Base-by-base conservation (phyloP, 1,140 invertebrate genomes). In the Triops longicaudatus region DNA sequence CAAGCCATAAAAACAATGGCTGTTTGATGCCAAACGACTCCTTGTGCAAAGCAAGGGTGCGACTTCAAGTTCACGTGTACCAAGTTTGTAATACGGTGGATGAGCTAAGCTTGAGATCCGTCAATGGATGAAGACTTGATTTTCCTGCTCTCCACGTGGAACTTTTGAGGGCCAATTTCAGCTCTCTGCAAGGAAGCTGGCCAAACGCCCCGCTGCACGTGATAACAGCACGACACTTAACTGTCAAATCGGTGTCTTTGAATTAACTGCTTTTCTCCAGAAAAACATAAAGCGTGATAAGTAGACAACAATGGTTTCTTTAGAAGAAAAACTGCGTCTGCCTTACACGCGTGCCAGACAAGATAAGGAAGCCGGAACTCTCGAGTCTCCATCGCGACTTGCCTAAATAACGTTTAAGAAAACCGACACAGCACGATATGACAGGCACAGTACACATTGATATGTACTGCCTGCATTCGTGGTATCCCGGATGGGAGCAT, bases 321-420 rank as follows among this genome's bases (percentile, higher is more conserved):
- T 63, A 14, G 14, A 6, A 2, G n/a, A 22, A 63, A 14, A 63
- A 63, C 50, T 22, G 50, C 50, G 22, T 14, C 14, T 22, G 14
- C 22, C 44, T 63, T 12, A 12, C 44, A 63, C 50, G 50, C 50
- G 50, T 63, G 50, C 50, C 50, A 22, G 50, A 63, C 50, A 63
- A 63, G 50, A 63, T 63, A 63, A n/a, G 50, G 50, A 63, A 63
- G 50, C 50, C 50, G 50, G 50, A 63, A 63, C 50, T 63, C 44
- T 12, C n/a, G 14, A 63, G 50, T 17, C 50, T 63, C 50, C 50
- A 63, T 1, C 2, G 31, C 7, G 17, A 63, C 2, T 37, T 7
- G 1, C 50, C 14, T 63, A 14, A 9, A 3, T 63, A 63, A 9
- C 22, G 17, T 63, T 22, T 22, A 9, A 63, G 50, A 22, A 22